phyloP scores from a whole-genome alignment of 2,797 vertebrate species.

The Poeciliopsis turneri region DNA sequence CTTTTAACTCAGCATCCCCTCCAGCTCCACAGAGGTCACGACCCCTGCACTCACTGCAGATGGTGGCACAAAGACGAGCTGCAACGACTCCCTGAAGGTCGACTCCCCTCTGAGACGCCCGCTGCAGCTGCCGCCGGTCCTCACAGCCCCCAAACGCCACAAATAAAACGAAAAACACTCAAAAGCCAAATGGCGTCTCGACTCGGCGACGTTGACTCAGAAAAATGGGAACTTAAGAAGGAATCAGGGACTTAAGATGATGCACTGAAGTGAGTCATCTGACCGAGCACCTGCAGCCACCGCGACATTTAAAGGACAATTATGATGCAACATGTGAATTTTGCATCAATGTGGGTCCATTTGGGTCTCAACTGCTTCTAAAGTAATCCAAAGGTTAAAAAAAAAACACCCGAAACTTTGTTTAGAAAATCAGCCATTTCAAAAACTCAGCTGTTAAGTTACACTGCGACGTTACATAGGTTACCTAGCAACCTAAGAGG shows the following conservation, averaged over 20 bases:
- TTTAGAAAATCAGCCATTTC: too few relatives aligned
- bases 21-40: conserved; percentile 56
- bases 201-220: conserved; percentile 5
- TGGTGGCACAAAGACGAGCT: conserved; percentile 75
- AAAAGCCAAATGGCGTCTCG: conserved; percentile 52
- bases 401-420: too few relatives aligned
- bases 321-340: too few relatives aligned
- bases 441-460: too few relatives aligned
- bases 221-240: neutral
- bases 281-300: neutral
- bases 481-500: too few relatives aligned
- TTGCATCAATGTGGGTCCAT: too few relatives aligned
- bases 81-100: conserved; percentile 37
- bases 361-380: too few relatives aligned
- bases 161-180: conserved; percentile 28
- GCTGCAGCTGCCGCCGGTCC: conserved; percentile 55
- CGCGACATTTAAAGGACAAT: too few relatives aligned
- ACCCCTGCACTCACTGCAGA: conserved; percentile 73
- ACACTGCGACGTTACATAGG: too few relatives aligned
- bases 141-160: neutral
- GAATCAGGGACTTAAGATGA: neutral
- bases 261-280: neutral
- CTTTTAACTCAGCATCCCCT: neutral
- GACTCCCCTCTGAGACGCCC: conserved; percentile 19
- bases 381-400: too few relatives aligned